These are phyloP conservation scores for Harpagifer antarcticus DNA, from an alignment of 2,797 vertebrate genomes.

Conservation along the genomic window DNA sequence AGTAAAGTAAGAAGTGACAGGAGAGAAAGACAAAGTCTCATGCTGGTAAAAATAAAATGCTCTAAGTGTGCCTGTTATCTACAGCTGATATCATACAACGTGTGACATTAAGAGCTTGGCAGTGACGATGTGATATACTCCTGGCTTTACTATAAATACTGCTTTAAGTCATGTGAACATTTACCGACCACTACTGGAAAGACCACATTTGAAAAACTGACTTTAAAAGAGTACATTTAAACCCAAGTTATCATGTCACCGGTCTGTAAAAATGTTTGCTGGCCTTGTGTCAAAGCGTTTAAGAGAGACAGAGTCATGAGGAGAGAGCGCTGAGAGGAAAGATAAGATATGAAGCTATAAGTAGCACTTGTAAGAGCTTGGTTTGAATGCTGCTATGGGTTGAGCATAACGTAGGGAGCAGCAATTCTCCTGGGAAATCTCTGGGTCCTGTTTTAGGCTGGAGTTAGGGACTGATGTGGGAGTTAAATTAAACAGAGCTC, in stretches of 20 bases:
- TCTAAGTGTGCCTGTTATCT: conserved; percentile 30
- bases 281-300: background rate
- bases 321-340: conserved; percentile 57
- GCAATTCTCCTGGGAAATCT: conserved; percentile 60
- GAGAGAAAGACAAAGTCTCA: conserved; percentile 12
- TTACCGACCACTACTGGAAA: conserved; percentile 1
- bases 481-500: conserved; percentile 21
- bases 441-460: conserved; percentile 12
- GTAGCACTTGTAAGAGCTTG: conserved; percentile 55
- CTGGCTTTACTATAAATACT: conserved; percentile 40
- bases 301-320: conserved; percentile 5
- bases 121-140: conserved; percentile 16
- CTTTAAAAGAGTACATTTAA: background rate
- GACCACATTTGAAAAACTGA: background rate
- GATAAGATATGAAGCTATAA: conserved; percentile 79
- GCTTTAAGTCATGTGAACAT: conserved; percentile 14
- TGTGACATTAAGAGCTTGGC: conserved; percentile 38
- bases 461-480: conserved; percentile 18
- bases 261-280: background rate
- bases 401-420: conserved; percentile 57
- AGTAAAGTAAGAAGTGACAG: background rate
- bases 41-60: conserved; percentile 60
- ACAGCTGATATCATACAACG: conserved; percentile 52
- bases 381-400: conserved; percentile 47
- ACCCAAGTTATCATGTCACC: background rate